Evolutionary conservation across 2,888 invertebrate genomes (phyloP).

Genomic region (Isoperla grammatica): DNA sequence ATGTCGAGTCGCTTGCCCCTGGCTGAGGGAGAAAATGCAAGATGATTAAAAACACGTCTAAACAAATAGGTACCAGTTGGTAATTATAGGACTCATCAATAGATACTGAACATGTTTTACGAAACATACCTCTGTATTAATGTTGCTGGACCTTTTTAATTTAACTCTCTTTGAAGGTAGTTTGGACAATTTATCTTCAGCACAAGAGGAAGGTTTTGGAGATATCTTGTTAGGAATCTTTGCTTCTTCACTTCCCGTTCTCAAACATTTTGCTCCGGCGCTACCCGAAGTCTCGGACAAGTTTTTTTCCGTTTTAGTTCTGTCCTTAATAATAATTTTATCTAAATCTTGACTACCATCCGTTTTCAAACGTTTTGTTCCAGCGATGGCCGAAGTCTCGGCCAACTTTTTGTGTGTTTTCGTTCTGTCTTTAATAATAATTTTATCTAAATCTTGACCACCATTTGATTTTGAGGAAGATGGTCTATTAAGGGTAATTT

Average conservation of each 20-base stretch:
- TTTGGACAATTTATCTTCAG: not conserved
- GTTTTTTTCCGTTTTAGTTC: not conserved
- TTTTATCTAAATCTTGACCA: slow-evolving; percentile 18
- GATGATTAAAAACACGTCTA: too few relatives aligned
- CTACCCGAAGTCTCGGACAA: not conserved
- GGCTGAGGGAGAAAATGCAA: not conserved
- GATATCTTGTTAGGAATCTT: not conserved
- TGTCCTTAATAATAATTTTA: slow-evolving; percentile 8
- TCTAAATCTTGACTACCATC: slow-evolving; percentile 16
- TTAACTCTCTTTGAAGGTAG: not conserved
- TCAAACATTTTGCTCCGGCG: too few relatives aligned
- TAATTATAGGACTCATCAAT: not conserved
- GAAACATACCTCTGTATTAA: not conserved
- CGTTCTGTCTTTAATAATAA: slow-evolving; percentile 2
- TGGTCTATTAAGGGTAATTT: slow-evolving; percentile 17
- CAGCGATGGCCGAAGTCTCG: not conserved
- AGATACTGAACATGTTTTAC: too few relatives aligned
- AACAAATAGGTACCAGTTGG: not conserved
- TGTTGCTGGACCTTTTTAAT: not conserved
- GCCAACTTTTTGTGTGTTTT: not conserved
- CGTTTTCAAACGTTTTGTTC: too few relatives aligned
- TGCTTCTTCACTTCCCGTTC: not conserved
- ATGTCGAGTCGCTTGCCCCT: not conserved
- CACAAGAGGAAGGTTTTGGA: not conserved
- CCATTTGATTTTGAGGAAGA: not conserved